phyloP scores from a whole-genome alignment of 2,888 invertebrate species.

The Volucella zonaria region DNA sequence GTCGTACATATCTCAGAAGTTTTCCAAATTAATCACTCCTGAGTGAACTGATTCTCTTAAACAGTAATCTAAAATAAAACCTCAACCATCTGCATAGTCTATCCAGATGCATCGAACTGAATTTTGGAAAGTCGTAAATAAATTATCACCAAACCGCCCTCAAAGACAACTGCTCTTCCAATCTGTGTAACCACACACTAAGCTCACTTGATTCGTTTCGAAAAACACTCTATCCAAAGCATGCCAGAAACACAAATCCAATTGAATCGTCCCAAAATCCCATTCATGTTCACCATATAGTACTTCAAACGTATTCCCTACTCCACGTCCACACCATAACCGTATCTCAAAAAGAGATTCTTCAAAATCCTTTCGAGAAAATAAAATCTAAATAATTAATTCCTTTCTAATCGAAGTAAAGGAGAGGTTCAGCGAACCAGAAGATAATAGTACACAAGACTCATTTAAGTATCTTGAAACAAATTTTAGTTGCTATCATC shows the following conservation, averaged over 20 bases:
- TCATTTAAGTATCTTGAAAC: conserved; percentile 23
- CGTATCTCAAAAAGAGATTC: background rate
- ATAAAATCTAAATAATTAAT: conserved; percentile 68
- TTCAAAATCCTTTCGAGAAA: background rate
- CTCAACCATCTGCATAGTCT: too few relatives aligned
- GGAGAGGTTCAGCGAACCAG: conserved; percentile 15
- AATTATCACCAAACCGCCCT: too few relatives aligned
- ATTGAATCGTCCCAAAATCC: conserved; percentile 51
- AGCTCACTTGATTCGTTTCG: background rate
- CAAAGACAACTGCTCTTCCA: conserved; percentile 4
- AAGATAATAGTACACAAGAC: conserved; percentile 35
- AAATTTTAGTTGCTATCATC: conserved; percentile 19
- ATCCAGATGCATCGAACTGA: too few relatives aligned
- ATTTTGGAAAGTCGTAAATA: too few relatives aligned
- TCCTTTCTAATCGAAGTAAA: conserved; percentile 49
- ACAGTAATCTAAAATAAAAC: too few relatives aligned
- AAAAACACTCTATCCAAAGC: conserved; percentile 19
- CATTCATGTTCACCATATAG: conserved; percentile 31
- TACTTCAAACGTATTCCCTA: conserved; percentile 9
- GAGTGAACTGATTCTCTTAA: too few relatives aligned
- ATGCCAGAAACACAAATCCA: conserved; percentile 64
- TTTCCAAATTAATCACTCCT: too few relatives aligned
- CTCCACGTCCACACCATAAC: conserved; percentile 13
- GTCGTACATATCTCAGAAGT: too few relatives aligned
- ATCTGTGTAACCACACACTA: conserved; percentile 41